Evolutionary conservation across 1,140 invertebrate genomes (phyloP).

Genomic region (Camponotus pennsylvanicus): DNA sequence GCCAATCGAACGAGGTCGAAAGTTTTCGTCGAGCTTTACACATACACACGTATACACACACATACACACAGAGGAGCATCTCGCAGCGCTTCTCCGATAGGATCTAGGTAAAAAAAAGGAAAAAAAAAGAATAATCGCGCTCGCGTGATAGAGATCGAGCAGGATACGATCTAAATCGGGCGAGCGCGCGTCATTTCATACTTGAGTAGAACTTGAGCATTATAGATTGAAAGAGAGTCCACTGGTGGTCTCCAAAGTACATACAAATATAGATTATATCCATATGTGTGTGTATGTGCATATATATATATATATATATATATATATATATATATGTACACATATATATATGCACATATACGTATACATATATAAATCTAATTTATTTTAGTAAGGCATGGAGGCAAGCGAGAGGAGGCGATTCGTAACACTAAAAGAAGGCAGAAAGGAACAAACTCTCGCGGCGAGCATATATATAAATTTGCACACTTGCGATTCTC

Average conservation of each 20-base stretch:
- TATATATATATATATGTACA: too few relatives aligned
- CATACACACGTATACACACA: background rate
- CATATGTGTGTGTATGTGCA: slow-evolving; percentile 62
- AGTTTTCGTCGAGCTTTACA: slow-evolving; percentile 61
- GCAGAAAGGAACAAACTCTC: background rate
- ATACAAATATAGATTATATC: slow-evolving; percentile 62
- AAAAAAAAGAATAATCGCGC: slow-evolving; percentile 36
- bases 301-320: slow-evolving; percentile 68
- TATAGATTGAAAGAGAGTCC: slow-evolving; percentile 63
- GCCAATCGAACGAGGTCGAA: slow-evolving; percentile 39
- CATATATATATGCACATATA: too few relatives aligned
- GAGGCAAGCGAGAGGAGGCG: background rate
- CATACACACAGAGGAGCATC: slow-evolving; percentile 54
- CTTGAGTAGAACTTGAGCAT: slow-evolving; percentile 58
- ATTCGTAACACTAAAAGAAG: background rate
- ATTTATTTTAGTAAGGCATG: slow-evolving; percentile 62
- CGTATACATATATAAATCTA: too few relatives aligned
- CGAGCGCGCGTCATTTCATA: slow-evolving; percentile 49
- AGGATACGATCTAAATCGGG: slow-evolving; percentile 60
- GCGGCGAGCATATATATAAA: slow-evolving; percentile 22
- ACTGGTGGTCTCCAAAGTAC: slow-evolving; percentile 73
- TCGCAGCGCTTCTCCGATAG: slow-evolving; percentile 67
- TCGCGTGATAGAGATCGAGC: slow-evolving; percentile 62
- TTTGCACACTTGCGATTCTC: slow-evolving; percentile 23
- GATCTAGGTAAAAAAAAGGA: slow-evolving; percentile 47